Conservation (phyloP, 2,113 vertebrate species). For the Camelus bactrianus region DNA sequence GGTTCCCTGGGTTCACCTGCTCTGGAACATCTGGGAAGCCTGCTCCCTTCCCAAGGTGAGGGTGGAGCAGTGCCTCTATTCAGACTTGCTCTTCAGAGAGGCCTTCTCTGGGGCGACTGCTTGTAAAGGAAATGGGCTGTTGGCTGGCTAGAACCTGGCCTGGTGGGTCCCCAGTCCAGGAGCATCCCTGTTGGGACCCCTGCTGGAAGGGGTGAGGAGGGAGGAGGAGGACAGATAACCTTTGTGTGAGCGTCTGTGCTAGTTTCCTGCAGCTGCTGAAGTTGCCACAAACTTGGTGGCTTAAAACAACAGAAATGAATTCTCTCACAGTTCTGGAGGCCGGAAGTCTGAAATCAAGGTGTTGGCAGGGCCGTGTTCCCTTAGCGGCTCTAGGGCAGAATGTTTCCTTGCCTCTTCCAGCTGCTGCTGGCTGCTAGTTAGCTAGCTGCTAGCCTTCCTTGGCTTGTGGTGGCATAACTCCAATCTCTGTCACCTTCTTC, state of each 20-base stretch:
- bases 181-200: background rate
- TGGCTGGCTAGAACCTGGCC: background rate
- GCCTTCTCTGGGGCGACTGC: background rate
- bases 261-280: background rate
- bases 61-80: background rate
- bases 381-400: background rate
- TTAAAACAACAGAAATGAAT: background rate
- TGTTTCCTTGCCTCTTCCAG: background rate
- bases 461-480: background rate
- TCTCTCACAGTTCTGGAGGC: background rate
- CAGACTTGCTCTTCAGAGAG: background rate
- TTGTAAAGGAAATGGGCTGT: background rate
- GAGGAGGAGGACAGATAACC: background rate
- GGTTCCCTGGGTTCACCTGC: background rate
- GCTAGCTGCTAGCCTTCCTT: background rate
- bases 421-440: no score
- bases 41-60: background rate
- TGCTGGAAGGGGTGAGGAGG: background rate
- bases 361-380: rapidly evolving
- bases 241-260: background rate
- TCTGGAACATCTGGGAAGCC: background rate
- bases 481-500: background rate
- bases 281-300: background rate
- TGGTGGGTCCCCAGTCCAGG: background rate
- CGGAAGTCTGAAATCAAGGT: background rate